phyloP scores from a whole-genome alignment of 2,888 invertebrate genomes.

The Pristionchus fissidentatus region DNA sequence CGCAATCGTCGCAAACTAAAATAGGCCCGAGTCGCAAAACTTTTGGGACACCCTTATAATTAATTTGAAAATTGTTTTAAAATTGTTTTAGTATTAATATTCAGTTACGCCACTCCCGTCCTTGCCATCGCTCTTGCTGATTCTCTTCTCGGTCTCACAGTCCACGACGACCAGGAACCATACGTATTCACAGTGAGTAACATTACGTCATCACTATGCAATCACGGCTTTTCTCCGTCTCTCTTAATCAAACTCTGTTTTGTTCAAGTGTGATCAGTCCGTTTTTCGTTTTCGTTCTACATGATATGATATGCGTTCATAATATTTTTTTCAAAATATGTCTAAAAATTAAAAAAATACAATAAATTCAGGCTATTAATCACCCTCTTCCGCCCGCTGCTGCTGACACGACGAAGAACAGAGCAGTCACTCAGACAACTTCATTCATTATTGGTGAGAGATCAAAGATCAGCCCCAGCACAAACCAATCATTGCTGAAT shows the following conservation, averaged over 20 bases:
- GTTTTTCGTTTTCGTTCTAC: too few species aligned
- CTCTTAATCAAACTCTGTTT: neutral
- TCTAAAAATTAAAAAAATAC: neutral
- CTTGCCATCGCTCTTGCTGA: conserved; percentile 64
- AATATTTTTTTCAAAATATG: neutral
- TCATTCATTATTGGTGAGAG: neutral
- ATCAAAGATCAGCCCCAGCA: neutral
- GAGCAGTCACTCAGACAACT: neutral
- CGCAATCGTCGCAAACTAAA: too few species aligned
- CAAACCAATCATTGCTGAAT: neutral
- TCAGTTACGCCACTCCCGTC: conserved; percentile 58
- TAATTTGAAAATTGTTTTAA: neutral
- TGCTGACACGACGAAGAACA: conserved; percentile 27
- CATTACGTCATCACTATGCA: too few species aligned
- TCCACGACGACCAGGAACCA: neutral
- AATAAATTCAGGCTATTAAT: conserved; percentile 55
- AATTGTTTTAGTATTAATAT: too few species aligned
- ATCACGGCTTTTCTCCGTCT: too few species aligned
- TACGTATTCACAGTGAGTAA: conserved; percentile 37
- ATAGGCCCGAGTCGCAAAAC: too few species aligned
- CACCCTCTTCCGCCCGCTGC: conserved; percentile 60
- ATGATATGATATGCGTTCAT: too few species aligned
- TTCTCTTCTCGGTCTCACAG: conserved; percentile 47
- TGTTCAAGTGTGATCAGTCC: too few species aligned
- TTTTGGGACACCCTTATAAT: too few species aligned